A percentile compares a stretch with the other conserved stretches of the same genome.
Conservation (phyloP, 2,888 invertebrate species). For the Desoria tigrina region DNA sequence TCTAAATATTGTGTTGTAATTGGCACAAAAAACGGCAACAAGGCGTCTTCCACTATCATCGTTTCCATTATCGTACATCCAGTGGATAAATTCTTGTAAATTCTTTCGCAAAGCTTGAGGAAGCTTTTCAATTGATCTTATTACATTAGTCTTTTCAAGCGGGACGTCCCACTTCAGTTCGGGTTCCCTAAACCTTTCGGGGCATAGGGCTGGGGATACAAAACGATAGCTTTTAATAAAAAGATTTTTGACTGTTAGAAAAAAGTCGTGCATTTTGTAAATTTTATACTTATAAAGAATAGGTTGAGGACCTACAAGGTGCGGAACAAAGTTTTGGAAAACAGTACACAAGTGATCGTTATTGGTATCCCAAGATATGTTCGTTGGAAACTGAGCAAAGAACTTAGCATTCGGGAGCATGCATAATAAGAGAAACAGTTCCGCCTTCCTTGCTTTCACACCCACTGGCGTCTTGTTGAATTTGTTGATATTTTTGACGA, state of each 20-base stretch:
- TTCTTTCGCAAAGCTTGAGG: neutral
- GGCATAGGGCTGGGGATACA: constrained; percentile 9
- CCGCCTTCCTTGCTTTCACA: neutral
- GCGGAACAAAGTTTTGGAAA: neutral
- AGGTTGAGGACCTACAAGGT: too few species aligned
- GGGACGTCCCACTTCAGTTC: constrained; percentile 18
- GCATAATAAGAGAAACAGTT: constrained; percentile 11
- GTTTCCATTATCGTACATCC: neutral
- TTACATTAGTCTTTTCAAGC: neutral
- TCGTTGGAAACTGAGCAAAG: constrained; percentile 17
- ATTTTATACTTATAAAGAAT: too few species aligned
- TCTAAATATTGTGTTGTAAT: constrained; percentile 22
- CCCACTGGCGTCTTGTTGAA: neutral
- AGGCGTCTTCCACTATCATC: neutral
- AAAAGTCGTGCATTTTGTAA: too few species aligned
- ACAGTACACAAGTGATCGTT: neutral
- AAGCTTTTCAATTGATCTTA: neutral
- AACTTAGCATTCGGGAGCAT: constrained; percentile 22
- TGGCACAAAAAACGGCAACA: constrained; percentile 19
- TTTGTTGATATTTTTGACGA: neutral
- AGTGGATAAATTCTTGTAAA: neutral
- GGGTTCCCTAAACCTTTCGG: constrained; percentile 8
- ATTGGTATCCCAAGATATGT: constrained; percentile 2
- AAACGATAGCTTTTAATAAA: too few species aligned
- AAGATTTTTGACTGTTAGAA: too few species aligned